Conservation (phyloP, 2,888 invertebrate species). For the Tiphia femorata region DNA sequence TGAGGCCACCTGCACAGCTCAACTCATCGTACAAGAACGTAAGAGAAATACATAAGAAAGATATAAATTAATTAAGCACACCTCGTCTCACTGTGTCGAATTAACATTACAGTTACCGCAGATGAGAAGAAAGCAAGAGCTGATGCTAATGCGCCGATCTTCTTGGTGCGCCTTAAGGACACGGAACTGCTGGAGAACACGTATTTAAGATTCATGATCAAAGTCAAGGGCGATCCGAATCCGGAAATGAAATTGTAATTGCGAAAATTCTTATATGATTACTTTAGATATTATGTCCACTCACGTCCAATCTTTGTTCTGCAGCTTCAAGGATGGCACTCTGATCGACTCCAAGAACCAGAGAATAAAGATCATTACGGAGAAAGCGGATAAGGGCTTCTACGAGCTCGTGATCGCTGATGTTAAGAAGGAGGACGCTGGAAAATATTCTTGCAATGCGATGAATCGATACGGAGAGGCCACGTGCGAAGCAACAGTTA, state of each 20-base stretch:
- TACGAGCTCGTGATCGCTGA: slow-evolving; percentile 90
- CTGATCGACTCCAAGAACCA: slow-evolving; percentile 79
- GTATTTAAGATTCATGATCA: slow-evolving; percentile 88
- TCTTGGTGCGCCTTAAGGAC: slow-evolving; percentile 87
- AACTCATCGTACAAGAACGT: slow-evolving; percentile 89
- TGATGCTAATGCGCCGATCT: slow-evolving; percentile 83
- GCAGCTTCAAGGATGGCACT: slow-evolving; percentile 85
- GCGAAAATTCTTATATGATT: no score
- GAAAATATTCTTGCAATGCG: slow-evolving; percentile 87
- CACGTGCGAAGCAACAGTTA: slow-evolving; percentile 80
- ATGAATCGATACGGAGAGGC: slow-evolving; percentile 85
- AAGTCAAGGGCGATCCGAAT: slow-evolving; percentile 88
- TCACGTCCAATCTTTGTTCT: background rate
- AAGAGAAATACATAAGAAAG: slow-evolving; percentile 70
- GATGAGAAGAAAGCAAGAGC: slow-evolving; percentile 80
- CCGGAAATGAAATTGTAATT: slow-evolving; percentile 93
- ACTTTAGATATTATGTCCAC: background rate
- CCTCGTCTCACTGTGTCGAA: no score
- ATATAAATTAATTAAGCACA: no score
- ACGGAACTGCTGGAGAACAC: slow-evolving; percentile 90
- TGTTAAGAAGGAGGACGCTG: slow-evolving; percentile 84
- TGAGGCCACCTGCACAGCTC: slow-evolving; percentile 87
- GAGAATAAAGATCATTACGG: slow-evolving; percentile 79
- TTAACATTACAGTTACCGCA: slow-evolving; percentile 73
- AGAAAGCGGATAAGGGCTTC: slow-evolving; percentile 84